Evolutionary conservation across 2,113 vertebrate genomes (phyloP), one percentile per base, ranked within the genome.

Genomic region (Harpagus bidentatus): DNA sequence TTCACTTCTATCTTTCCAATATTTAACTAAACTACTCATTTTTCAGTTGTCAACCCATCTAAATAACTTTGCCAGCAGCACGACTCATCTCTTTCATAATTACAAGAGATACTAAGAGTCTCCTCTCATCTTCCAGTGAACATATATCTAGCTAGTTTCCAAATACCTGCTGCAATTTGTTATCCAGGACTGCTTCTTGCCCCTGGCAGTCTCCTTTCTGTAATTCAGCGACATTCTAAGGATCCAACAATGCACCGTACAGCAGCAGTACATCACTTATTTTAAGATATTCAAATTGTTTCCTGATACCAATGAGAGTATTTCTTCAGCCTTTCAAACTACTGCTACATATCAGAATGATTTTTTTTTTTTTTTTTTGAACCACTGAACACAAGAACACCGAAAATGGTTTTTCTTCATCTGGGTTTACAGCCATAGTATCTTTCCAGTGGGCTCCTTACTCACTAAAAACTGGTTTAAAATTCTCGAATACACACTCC

Each of bases 11-110:
- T 13, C 62, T 55, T 85, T 84, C 70, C 59, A 73, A n/a, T 34
- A 87, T 77, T 95, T 93, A 91, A 93, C 73, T 87, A 65, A 95
- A 89, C 43, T 67, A 58, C 66, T 90, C 70, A 80, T 59, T 97
- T 93, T 90, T 91, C 87, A 95, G 43, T 85, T 91, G 86, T 85
- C 81, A 95, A 23, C 38, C 48, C 55, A 84, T 42, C 83, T 82
- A 87, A 96, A 85, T 91, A 95, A 87, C 82, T 95, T 66, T 83
- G 81, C 93, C 95, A 85, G 84, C 62, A 97, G 86, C 94, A 77
- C 62, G 95, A 88, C 61, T 95, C 84, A 87, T 69, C 83, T 88
- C 77, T 72, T 86, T 72, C 65, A 40, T 85, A 95, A 97, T 96
- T 94, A 73, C 48, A 77, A 87, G 76, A 95, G 74, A 87, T 91